A percentile compares a stretch with the other conserved stretches of the same genome.
phyloP scores from a whole-genome alignment of 2,888 invertebrate species.

The Archaeoteleia sp. region DNA sequence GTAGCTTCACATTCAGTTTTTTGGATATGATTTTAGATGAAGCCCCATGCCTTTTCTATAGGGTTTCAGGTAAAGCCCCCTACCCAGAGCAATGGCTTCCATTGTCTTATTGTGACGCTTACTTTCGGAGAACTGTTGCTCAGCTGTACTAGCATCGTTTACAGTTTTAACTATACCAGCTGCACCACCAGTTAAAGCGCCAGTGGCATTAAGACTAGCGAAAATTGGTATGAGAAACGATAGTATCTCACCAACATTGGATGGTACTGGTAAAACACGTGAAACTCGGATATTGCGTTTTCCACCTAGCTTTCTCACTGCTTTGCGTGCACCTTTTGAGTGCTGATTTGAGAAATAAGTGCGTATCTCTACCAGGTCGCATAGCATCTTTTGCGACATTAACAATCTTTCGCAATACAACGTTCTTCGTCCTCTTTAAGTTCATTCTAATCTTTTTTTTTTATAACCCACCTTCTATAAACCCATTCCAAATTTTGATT shows the following conservation, averaged over 20 bases:
- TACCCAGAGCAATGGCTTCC: slow-evolving; percentile 58
- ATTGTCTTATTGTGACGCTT: slow-evolving; percentile 60
- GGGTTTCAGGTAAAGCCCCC: too few relatives aligned
- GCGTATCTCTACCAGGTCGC: background rate
- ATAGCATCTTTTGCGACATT: slow-evolving; percentile 12
- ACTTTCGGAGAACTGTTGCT: slow-evolving; percentile 53
- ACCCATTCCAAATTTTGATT: slow-evolving; percentile 62
- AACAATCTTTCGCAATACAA: too few relatives aligned
- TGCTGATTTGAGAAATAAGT: slow-evolving; percentile 15
- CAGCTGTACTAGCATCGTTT: slow-evolving; percentile 57
- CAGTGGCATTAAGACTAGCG: slow-evolving; percentile 58
- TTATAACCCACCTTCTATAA: slow-evolving; percentile 8
- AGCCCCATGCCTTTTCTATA: too few relatives aligned
- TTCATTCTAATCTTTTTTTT: background rate
- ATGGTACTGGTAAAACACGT: too few relatives aligned
- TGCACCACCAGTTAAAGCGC: slow-evolving; percentile 67
- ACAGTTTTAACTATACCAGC: too few relatives aligned
- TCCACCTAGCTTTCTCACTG: too few relatives aligned
- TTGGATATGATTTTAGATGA: too few relatives aligned
- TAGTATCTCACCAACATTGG: slow-evolving; percentile 53
- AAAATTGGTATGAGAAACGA: slow-evolving; percentile 58
- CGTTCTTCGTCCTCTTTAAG: slow-evolving; percentile 7
- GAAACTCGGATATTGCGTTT: too few relatives aligned
- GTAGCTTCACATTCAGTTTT: too few relatives aligned
- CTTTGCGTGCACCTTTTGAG: slow-evolving; percentile 14